phyloP scores from a whole-genome alignment of 2,113 vertebrate species.

The Oryctolagus cuniculus region DNA sequence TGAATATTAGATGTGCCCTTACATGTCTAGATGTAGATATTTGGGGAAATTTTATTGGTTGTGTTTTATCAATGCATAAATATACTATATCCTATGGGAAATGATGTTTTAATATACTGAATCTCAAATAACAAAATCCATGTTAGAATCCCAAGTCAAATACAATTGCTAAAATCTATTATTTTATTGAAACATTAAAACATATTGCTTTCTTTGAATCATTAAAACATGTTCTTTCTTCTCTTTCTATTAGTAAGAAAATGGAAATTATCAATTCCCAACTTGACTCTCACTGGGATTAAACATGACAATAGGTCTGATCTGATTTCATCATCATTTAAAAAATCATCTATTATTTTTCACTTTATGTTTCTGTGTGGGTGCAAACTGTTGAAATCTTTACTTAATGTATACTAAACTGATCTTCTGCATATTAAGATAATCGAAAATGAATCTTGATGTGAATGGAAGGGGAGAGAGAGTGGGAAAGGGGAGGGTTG shows the following conservation, averaged over 20 bases:
- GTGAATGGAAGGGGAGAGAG: too few relatives aligned
- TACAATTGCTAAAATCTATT: neutral
- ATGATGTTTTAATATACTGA: neutral
- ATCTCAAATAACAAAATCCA: neutral
- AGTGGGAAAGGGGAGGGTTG: too few relatives aligned
- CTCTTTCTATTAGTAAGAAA: neutral
- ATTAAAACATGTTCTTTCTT: neutral
- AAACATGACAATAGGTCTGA: too few relatives aligned
- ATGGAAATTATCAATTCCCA: too few relatives aligned
- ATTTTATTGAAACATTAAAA: neutral
- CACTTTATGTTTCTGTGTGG: too few relatives aligned
- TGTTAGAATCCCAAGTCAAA: slow-evolving; percentile 15
- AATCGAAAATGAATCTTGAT: too few relatives aligned
- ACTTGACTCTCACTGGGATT: too few relatives aligned
- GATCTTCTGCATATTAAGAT: too few relatives aligned
- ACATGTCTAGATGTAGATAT: neutral
- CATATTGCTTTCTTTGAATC: neutral
- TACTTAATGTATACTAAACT: too few relatives aligned
- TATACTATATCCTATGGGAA: neutral
- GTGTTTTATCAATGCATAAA: neutral
- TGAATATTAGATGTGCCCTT: neutral
- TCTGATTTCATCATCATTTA: too few relatives aligned
- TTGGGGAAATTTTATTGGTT: neutral
- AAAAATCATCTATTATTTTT: too few relatives aligned
- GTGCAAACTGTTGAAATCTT: too few relatives aligned